A percentile compares a stretch with the other conserved stretches of the same genome.
phyloP scores from a whole-genome alignment of 2,888 invertebrate species.

The Andrena flavipes region DNA sequence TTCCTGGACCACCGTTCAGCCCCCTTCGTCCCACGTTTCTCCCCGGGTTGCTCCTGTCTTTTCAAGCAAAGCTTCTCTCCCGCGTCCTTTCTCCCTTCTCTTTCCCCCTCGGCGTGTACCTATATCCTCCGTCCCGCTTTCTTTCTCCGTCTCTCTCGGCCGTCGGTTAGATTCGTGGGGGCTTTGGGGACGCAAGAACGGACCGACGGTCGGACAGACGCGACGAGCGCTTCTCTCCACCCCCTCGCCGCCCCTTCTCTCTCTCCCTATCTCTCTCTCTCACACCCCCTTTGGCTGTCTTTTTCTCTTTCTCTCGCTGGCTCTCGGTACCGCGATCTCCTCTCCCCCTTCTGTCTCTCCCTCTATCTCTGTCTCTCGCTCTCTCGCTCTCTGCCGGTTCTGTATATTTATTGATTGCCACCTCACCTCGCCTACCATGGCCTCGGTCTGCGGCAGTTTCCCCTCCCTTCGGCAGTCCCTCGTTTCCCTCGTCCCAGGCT shows the following conservation, averaged over 20 bases:
- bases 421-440: slow-evolving; percentile 80
- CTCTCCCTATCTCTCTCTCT: slow-evolving; percentile 36
- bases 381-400: slow-evolving; percentile 76
- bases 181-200: slow-evolving; percentile 77
- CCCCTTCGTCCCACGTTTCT: neutral
- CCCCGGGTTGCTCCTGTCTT: slow-evolving; percentile 43
- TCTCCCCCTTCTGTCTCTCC: slow-evolving; percentile 36
- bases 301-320: slow-evolving; percentile 59
- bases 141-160: slow-evolving; percentile 46
- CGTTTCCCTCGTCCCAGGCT: slow-evolving; percentile 70
- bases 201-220: slow-evolving; percentile 69
- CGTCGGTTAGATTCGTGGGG: slow-evolving; percentile 66
- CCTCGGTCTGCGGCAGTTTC: slow-evolving; percentile 77
- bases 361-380: slow-evolving; percentile 59
- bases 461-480: slow-evolving; percentile 68
- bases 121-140: slow-evolving; percentile 45
- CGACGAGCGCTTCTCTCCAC: slow-evolving; percentile 66
- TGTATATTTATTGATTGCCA: slow-evolving; percentile 85
- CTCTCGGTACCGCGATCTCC: slow-evolving; percentile 49
- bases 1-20: slow-evolving; percentile 40
- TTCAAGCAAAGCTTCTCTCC: slow-evolving; percentile 48
- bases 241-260: slow-evolving; percentile 43
- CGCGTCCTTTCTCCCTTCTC: slow-evolving; percentile 15
- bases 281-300: slow-evolving; percentile 19
- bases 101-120: slow-evolving; percentile 11